Conservation (phyloP, 2,797 vertebrate species). For the Vireo griseus region DNA sequence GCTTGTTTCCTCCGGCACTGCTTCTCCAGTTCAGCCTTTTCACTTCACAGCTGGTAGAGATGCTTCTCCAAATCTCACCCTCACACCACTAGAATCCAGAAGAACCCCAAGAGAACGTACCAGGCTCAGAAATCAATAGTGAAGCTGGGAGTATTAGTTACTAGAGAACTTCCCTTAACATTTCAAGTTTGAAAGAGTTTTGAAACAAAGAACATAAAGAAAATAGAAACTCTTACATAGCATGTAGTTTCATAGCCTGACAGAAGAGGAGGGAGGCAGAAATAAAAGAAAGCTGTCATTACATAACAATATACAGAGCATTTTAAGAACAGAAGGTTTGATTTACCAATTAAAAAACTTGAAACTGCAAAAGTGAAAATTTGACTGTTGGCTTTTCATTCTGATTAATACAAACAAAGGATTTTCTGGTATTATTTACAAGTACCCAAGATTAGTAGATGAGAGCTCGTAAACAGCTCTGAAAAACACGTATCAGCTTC, state of each 20-base stretch:
- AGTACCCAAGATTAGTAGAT: not conserved
- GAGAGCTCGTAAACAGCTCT: not conserved
- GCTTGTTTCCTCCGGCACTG: not conserved
- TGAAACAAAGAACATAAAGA: not conserved
- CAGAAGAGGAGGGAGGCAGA: not conserved
- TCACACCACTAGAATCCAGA: not conserved
- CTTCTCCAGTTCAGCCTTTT: not conserved
- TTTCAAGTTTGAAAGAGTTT: not conserved
- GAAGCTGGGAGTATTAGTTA: not conserved
- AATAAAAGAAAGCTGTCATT: not conserved
- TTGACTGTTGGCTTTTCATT: not conserved
- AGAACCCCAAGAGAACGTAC: not conserved
- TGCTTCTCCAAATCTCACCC: not conserved
- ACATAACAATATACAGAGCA: not conserved
- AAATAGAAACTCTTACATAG: not conserved
- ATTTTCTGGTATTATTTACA: conserved; percentile 6
- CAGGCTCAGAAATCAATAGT: not conserved
- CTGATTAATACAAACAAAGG: not conserved
- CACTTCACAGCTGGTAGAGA: not conserved
- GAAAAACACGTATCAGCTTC: not conserved
- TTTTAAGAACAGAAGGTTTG: not conserved
- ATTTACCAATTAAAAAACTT: not conserved
- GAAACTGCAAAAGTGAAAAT: not conserved
- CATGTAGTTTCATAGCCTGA: not conserved
- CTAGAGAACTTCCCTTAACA: not conserved